Conservation (phyloP, 2,888 invertebrate species). For the Acleris laterana region DNA sequence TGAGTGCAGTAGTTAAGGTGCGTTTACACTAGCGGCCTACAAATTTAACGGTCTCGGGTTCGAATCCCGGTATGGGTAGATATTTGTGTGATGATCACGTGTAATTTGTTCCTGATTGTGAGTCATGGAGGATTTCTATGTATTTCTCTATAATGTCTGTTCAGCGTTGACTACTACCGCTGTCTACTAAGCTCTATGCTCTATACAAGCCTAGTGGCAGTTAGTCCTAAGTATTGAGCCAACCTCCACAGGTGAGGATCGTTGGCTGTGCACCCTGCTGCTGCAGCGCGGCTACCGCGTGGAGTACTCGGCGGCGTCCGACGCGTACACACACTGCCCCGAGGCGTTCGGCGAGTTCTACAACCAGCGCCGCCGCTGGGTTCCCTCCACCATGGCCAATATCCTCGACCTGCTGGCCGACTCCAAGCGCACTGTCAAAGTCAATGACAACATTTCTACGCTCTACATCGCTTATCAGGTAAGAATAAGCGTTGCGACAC, state of each 20-base stretch:
- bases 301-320: constrained; percentile 97
- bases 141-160: no score
- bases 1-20: no score
- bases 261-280: constrained; percentile 97
- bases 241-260: constrained; percentile 90
- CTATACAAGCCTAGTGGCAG: no score
- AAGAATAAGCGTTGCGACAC: constrained; percentile 8
- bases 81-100: no score
- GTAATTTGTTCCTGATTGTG: no score
- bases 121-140: no score
- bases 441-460: constrained; percentile 95
- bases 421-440: constrained; percentile 89
- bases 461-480: constrained; percentile 89
- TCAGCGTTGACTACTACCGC: no score
- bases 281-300: constrained; percentile 96
- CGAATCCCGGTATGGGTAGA: no score
- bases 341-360: constrained; percentile 96
- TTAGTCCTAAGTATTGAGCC: no score
- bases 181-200: no score
- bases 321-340: constrained; percentile 97
- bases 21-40: no score
- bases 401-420: constrained; percentile 94
- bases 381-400: constrained; percentile 98
- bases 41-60: no score
- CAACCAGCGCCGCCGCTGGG: constrained; percentile 97